Percentiles rank a stretch among this genome's conserved stretches.
Evolutionary conservation across 2,797 vertebrate genomes (phyloP).

Genomic region (Anguilla megastoma): DNA sequence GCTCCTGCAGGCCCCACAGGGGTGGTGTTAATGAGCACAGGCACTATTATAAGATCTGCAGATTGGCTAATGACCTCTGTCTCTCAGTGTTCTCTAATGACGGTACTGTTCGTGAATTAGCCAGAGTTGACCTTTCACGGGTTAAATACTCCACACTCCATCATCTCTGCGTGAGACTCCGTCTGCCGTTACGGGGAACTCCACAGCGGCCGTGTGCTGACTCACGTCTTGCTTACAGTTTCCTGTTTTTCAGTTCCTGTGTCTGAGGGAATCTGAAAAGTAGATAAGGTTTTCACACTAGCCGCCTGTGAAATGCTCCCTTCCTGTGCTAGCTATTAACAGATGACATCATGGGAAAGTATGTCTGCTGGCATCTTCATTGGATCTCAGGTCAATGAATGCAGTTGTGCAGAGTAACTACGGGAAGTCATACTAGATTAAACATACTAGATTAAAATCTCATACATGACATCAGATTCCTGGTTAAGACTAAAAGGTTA

Average conservation of each 20-base stretch:
- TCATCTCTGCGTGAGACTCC: neutral
- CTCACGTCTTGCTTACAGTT: neutral
- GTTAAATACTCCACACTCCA: neutral
- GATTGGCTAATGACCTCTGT: neutral
- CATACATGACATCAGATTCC: neutral
- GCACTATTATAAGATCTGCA: neutral
- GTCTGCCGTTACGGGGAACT: neutral
- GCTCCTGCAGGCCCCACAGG: neutral
- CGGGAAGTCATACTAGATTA: neutral
- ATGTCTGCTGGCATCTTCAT: neutral
- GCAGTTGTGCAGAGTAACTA: neutral
- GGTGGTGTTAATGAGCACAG: neutral
- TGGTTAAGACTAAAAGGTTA: neutral
- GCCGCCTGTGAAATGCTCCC: constrained; percentile 39
- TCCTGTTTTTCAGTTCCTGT: constrained; percentile 27
- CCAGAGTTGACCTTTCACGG: neutral
- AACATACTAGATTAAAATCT: neutral
- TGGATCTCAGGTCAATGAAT: neutral
- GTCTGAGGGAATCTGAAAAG: constrained; percentile 37
- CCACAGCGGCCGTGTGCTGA: neutral
- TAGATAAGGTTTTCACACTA: constrained; percentile 32
- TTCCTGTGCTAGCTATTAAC: constrained; percentile 32
- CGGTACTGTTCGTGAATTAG: neutral
- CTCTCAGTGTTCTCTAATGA: neutral
- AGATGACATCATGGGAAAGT: constrained; percentile 33